A percentile compares a stretch with the other conserved stretches of the same genome.
Conservation (phyloP, 2,797 vertebrate species). For the Crypturellus tataupa region DNA sequence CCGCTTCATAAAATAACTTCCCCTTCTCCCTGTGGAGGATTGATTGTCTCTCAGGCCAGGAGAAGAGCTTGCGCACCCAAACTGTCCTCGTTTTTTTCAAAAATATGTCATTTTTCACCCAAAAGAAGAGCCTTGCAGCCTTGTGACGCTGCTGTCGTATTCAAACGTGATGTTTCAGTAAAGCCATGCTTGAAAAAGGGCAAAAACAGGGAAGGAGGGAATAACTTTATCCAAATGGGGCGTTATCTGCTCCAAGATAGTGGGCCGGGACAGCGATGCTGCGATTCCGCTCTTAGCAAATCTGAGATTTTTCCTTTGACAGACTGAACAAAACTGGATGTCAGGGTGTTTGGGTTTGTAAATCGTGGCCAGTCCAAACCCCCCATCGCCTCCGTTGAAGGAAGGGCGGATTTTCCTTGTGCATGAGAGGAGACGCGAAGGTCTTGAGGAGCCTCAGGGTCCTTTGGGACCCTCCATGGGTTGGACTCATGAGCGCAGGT, state of each 20-base stretch:
- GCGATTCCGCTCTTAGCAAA: neutral
- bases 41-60: neutral
- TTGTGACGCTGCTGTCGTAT: neutral
- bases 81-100: fast-evolving
- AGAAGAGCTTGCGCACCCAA: neutral
- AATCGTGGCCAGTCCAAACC: neutral
- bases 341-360: neutral
- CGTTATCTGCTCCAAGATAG: neutral
- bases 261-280: fast-evolving
- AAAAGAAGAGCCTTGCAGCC: neutral
- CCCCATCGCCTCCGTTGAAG: neutral
- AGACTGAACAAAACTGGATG: neutral
- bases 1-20: neutral
- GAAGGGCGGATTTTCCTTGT: neutral
- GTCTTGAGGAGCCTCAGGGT: neutral
- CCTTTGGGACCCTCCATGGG: neutral
- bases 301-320: neutral
- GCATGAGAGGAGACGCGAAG: fast-evolving
- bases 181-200: neutral
- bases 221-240: neutral
- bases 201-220: neutral
- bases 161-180: neutral
- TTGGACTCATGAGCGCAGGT: neutral
- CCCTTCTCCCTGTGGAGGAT: neutral
- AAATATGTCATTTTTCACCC: neutral